phyloP scores from a whole-genome alignment of 2,797 vertebrate species.

The Vultur gryphus region DNA sequence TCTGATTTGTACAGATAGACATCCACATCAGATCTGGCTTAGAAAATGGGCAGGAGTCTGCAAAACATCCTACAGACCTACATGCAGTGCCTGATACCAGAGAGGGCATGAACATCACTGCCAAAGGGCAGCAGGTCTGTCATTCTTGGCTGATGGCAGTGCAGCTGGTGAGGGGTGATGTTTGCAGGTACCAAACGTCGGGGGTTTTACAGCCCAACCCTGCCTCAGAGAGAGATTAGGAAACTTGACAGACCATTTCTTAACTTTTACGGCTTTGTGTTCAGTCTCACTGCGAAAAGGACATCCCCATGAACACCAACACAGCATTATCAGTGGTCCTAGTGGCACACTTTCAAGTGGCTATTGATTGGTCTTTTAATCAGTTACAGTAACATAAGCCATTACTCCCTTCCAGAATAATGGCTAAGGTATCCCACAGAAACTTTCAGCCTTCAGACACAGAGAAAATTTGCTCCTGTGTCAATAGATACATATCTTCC shows the following conservation, averaged over 20 bases:
- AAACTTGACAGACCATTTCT: neutral
- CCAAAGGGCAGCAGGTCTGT: neutral
- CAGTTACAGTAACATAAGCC: neutral
- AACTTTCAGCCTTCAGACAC: constrained; percentile 8
- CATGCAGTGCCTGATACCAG: neutral
- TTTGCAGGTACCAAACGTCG: neutral
- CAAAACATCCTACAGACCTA: neutral
- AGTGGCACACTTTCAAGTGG: neutral
- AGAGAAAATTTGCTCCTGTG: neutral
- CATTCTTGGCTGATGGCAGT: neutral
- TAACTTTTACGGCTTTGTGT: neutral
- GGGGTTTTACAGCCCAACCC: neutral
- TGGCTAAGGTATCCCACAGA: neutral
- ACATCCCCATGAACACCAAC: constrained; percentile 14
- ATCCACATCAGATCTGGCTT: neutral
- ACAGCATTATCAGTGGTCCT: neutral
- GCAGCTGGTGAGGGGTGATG: neutral
- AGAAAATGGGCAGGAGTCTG: neutral
- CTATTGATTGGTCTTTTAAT: neutral
- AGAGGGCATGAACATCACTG: neutral
- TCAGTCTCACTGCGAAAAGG: constrained; percentile 7
- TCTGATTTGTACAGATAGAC: neutral
- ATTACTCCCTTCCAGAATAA: neutral
- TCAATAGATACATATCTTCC: neutral
- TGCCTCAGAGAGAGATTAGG: neutral